Evolutionary conservation across 1,140 invertebrate genomes (phyloP).

Genomic region (Heliconius nattereri): DNA sequence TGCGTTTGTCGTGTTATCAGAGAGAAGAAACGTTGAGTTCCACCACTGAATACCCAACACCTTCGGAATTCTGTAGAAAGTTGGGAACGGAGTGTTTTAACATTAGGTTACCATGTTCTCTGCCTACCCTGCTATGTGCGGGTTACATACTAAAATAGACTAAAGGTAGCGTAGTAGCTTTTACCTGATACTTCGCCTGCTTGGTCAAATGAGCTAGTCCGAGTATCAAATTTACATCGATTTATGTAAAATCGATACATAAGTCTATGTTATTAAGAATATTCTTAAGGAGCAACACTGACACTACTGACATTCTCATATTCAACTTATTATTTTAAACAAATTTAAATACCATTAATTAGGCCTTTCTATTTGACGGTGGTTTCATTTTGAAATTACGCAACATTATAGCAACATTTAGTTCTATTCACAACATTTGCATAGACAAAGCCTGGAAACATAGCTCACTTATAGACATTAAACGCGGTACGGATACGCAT

Average conservation of each 20-base stretch:
- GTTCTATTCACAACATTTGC: slow-evolving; percentile 1
- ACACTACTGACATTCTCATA: background rate
- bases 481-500: slow-evolving; percentile 33
- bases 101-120: background rate
- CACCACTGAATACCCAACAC: too few relatives aligned
- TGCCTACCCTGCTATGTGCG: too few relatives aligned
- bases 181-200: too few relatives aligned
- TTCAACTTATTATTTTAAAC: background rate
- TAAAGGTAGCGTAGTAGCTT: too few relatives aligned
- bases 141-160: too few relatives aligned
- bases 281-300: background rate
- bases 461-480: slow-evolving; percentile 28
- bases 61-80: background rate
- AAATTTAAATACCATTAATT: background rate
- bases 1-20: too few relatives aligned
- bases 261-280: too few relatives aligned
- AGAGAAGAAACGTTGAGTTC: too few relatives aligned
- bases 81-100: background rate
- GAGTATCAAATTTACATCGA: too few relatives aligned
- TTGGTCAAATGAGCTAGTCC: too few relatives aligned
- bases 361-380: background rate
- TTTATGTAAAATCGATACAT: too few relatives aligned
- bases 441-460: slow-evolving; percentile 25
- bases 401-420: background rate
- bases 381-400: slow-evolving; percentile 4